phyloP scores from a whole-genome alignment of 2,888 invertebrate species.

The Pilophorus perplexus region DNA sequence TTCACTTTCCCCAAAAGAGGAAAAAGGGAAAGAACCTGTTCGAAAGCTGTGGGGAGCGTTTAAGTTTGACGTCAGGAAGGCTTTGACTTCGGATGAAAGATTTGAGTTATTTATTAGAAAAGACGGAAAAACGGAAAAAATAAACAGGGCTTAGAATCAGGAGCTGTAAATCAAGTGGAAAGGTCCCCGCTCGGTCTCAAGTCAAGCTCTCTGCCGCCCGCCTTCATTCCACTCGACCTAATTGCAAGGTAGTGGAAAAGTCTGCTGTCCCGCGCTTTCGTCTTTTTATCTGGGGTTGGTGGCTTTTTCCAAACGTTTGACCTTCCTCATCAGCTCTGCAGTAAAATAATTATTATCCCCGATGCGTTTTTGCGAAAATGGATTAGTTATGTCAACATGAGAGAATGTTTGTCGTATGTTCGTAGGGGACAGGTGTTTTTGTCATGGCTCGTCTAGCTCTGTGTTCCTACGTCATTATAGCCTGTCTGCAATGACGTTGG shows the following conservation, averaged over 20 bases:
- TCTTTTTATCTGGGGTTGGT: slow-evolving; percentile 5
- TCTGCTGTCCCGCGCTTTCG: slow-evolving; percentile 4
- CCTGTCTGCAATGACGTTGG: too few relatives aligned
- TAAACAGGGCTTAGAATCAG: slow-evolving; percentile 31
- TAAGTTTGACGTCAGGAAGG: slow-evolving; percentile 11
- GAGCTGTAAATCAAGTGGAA: slow-evolving; percentile 35
- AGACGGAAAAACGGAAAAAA: slow-evolving; percentile 32
- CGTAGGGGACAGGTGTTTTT: too few relatives aligned
- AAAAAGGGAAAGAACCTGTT: too few relatives aligned
- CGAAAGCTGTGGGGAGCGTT: too few relatives aligned
- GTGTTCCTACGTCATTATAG: too few relatives aligned
- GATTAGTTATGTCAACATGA: too few relatives aligned
- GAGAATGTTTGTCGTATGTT: too few relatives aligned
- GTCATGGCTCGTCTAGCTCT: too few relatives aligned
- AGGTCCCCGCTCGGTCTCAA: slow-evolving; percentile 22
- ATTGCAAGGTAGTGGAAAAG: slow-evolving; percentile 33
- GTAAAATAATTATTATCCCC: too few relatives aligned
- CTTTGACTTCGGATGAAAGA: slow-evolving; percentile 35
- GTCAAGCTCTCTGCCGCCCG: slow-evolving; percentile 12
- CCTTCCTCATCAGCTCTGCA: too few relatives aligned
- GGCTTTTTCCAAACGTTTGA: slow-evolving; percentile 17
- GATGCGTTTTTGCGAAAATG: too few relatives aligned
- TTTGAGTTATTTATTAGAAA: slow-evolving; percentile 35
- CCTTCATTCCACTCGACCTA: slow-evolving; percentile 35
- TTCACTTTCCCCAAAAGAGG: too few relatives aligned